Evolutionary conservation across 2,888 invertebrate genomes (phyloP).

Genomic region (Muschampia plurimacula): DNA sequence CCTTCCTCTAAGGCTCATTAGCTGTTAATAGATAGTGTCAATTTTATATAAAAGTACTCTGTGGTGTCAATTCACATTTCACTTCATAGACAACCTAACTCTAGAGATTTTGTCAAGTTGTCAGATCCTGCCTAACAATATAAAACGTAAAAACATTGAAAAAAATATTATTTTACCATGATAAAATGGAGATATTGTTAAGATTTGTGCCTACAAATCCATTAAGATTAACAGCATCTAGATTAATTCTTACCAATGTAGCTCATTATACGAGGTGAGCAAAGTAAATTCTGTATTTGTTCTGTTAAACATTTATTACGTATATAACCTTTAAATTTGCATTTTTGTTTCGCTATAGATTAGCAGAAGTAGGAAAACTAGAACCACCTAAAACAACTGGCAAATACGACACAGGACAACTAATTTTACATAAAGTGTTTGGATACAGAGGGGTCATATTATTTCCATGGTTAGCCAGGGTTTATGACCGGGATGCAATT

Average conservation of each 20-base stretch:
- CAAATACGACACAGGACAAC: slow-evolving; percentile 97
- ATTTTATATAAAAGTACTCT: too few species aligned
- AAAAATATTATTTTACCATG: slow-evolving; percentile 73
- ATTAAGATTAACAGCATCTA: slow-evolving; percentile 69
- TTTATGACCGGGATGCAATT: slow-evolving; percentile 96
- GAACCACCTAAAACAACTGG: slow-evolving; percentile 94
- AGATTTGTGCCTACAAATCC: slow-evolving; percentile 74
- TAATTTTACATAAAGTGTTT: slow-evolving; percentile 98
- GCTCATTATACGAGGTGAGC: slow-evolving; percentile 78
- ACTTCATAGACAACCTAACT: too few species aligned
- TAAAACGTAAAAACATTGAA: slow-evolving; percentile 56
- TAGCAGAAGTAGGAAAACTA: slow-evolving; percentile 97
- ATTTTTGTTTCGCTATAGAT: slow-evolving; percentile 80
- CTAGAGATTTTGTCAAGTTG: background rate
- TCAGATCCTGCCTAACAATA: slow-evolving; percentile 68
- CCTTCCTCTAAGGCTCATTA: too few species aligned
- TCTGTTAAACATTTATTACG: slow-evolving; percentile 51
- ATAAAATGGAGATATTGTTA: slow-evolving; percentile 83
- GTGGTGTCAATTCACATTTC: background rate
- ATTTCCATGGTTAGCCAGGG: slow-evolving; percentile 98
- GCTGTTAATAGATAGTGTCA: background rate
- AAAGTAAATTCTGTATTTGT: slow-evolving; percentile 35
- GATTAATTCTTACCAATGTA: slow-evolving; percentile 73
- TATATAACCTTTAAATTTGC: slow-evolving; percentile 64
- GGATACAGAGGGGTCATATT: slow-evolving; percentile 98